Conservation (phyloP, 2,888 invertebrate genomes). For the Caenorhabditis zanzibari region DNA sequence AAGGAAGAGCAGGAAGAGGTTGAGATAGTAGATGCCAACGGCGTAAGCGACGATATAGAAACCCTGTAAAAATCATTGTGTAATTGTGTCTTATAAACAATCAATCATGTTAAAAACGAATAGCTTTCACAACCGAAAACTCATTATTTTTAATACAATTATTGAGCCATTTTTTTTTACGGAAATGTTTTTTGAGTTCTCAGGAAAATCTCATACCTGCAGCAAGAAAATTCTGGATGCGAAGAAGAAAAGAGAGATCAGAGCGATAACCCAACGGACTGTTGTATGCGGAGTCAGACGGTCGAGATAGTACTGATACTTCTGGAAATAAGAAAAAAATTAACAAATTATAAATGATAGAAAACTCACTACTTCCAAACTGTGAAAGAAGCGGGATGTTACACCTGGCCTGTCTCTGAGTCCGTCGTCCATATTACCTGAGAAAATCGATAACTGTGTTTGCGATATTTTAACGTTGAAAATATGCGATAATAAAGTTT, state of each 20-base stretch:
- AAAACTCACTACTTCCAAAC: conserved; percentile 78
- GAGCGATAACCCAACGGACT: conserved; percentile 81
- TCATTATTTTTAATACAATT: too few relatives aligned
- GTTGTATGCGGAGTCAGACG: conserved; percentile 81
- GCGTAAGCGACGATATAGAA: conserved; percentile 99
- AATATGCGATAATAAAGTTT: neutral
- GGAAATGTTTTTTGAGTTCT: neutral
- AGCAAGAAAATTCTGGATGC: conserved; percentile 78
- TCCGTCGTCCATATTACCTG: conserved; percentile 79
- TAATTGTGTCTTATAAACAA: neutral
- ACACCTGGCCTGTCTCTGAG: conserved; percentile 80
- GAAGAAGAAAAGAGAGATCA: conserved; percentile 76
- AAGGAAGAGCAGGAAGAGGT: conserved; percentile 99
- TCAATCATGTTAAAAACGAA: too few relatives aligned
- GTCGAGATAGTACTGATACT: conserved; percentile 83
- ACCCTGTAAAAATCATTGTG: conserved; percentile 87
- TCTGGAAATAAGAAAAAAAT: conserved; percentile 72
- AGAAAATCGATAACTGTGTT: conserved; percentile 5
- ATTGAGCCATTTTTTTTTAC: neutral
- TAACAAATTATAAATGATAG: neutral
- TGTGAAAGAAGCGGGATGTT: conserved; percentile 77
- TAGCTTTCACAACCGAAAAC: too few relatives aligned
- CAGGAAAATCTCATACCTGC: conserved; percentile 73
- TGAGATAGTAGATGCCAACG: conserved; percentile 98
- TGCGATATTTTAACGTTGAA: neutral